Percentiles rank a stretch among this genome's conserved stretches.
Conservation (phyloP, 30 jellyfish, hydroid and myxozoan species). For the Turritopsis dohrnii region DNA sequence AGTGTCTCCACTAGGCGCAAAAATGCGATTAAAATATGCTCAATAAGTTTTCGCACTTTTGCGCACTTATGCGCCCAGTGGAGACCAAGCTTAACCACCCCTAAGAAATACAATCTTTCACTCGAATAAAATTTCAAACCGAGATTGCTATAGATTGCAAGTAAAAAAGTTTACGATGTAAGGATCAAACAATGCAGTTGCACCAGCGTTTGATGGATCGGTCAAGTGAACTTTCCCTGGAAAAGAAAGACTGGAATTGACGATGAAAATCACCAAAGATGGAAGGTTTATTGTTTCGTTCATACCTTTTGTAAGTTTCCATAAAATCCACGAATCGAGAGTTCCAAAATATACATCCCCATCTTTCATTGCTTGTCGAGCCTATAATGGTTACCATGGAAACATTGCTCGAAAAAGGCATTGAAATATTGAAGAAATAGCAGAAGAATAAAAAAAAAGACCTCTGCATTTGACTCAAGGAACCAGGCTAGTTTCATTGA, state of each 20-base stretch:
- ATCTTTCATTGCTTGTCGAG: conserved; percentile 35
- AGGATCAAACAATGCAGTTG: conserved; percentile 20
- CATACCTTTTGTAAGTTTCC: conserved; percentile 63
- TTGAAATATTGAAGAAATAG: neutral
- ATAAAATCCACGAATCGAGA: conserved; percentile 73
- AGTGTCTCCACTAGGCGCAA: too few species aligned
- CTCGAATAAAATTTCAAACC: too few species aligned
- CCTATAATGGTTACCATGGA: neutral
- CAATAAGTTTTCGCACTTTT: too few species aligned
- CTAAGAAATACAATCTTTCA: too few species aligned
- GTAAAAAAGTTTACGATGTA: conserved; percentile 7
- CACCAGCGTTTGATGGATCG: conserved; percentile 23
- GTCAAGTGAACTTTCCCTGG: conserved; percentile 17
- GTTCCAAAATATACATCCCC: conserved; percentile 77
- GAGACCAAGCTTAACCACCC: too few species aligned
- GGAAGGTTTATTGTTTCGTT: neutral
- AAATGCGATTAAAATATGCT: too few species aligned
- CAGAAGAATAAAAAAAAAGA: neutral
- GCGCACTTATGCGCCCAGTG: too few species aligned
- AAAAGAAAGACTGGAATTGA: neutral
- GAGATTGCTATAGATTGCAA: too few species aligned
- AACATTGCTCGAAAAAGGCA: neutral
- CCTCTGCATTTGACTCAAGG: conserved; percentile 49
- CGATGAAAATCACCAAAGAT: neutral
- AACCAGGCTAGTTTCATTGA: conserved; percentile 62